Conservation (phyloP, 2,797 vertebrate species). For the Poecilia picta region DNA sequence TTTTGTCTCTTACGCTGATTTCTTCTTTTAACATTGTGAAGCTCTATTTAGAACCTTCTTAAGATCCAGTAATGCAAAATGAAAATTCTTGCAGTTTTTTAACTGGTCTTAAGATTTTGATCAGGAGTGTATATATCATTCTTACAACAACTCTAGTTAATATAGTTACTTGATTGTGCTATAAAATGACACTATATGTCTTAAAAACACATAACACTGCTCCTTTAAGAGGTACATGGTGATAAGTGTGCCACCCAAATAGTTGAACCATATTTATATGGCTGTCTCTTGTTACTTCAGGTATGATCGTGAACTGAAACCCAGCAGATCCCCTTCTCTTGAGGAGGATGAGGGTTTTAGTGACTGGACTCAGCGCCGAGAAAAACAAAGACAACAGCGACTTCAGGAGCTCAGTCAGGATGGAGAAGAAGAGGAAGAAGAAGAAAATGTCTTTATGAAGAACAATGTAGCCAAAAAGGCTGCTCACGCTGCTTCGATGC, state of each 20-base stretch:
- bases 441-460: conserved; percentile 33
- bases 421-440: conserved; percentile 43
- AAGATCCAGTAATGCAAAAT: no score
- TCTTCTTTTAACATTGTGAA: no score
- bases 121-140: no score
- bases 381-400: conserved; percentile 76
- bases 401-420: conserved; percentile 64
- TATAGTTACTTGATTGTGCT: no score
- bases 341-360: conserved; percentile 96
- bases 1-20: no score
- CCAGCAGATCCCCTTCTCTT: conserved; percentile 71
- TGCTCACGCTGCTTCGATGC: conserved; percentile 9
- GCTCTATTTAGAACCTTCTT: no score
- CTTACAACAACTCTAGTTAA: no score
- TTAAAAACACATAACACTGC: no score
- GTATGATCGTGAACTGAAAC: conserved; percentile 75
- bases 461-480: conserved; percentile 23
- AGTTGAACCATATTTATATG: not conserved
- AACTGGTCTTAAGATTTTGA: no score
- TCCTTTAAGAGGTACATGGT: not conserved
- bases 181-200: no score
- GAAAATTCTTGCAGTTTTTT: no score
- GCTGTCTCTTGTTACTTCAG: conserved; percentile 52
- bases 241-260: not conserved
- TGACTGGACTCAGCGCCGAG: conserved; percentile 90